Percentiles rank a stretch among this genome's conserved stretches.
These are phyloP conservation scores for Meles meles DNA, from an alignment of 2,113 vertebrate genomes.

Conservation along the genomic window DNA sequence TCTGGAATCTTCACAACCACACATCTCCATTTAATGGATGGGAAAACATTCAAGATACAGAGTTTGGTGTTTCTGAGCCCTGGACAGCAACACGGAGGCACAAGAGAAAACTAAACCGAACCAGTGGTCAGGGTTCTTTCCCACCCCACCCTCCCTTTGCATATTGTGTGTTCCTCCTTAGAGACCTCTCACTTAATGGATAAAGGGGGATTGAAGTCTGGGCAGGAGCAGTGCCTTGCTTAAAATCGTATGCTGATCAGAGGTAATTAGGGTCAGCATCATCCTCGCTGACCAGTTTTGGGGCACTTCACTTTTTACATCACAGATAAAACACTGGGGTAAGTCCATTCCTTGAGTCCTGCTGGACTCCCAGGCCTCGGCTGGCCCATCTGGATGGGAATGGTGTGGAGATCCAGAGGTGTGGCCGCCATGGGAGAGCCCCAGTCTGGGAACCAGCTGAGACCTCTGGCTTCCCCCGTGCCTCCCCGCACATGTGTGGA, in stretches of 20 bases:
- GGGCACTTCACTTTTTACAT: not conserved
- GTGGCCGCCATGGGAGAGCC: accelerated
- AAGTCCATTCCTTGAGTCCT: not conserved
- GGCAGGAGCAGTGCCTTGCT: not conserved
- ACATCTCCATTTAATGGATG: not conserved
- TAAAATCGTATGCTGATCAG: not conserved
- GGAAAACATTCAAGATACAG: not conserved
- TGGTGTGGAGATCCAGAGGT: not conserved
- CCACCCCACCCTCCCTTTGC: not conserved
- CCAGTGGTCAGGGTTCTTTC: not conserved
- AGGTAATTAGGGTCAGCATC: not conserved
- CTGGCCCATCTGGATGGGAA: not conserved
- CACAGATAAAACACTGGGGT: not conserved
- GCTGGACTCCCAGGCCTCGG: not conserved
- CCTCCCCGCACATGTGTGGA: accelerated
- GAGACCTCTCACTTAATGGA: not conserved
- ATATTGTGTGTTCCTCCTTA: not conserved
- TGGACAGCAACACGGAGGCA: not conserved
- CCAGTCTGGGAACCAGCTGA: not conserved
- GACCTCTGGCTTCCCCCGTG: not conserved
- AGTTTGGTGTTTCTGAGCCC: not conserved
- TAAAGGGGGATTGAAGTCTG: not conserved
- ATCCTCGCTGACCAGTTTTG: not conserved
- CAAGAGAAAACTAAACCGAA: not conserved
- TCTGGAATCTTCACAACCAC: not conserved